Percentiles rank a stretch among this genome's conserved stretches.
Conservation (phyloP, 2,888 invertebrate species). For the Adelphocoris suturalis region DNA sequence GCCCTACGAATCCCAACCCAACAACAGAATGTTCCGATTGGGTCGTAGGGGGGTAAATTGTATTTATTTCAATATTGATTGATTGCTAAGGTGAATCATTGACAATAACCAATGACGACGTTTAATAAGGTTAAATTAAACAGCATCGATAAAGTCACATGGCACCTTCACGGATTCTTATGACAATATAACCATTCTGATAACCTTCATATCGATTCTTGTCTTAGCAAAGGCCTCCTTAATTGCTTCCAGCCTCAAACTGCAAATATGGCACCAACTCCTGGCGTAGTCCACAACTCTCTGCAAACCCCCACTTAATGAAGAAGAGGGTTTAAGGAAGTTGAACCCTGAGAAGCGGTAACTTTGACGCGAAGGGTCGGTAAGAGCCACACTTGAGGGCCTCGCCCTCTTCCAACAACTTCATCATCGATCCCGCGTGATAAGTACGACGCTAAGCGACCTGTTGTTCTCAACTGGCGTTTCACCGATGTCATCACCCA, state of each 20-base stretch:
- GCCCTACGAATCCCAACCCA: too few species aligned
- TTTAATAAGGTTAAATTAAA: too few species aligned
- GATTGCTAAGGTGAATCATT: too few species aligned
- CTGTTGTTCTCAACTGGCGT: not conserved
- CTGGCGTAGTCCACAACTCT: not conserved
- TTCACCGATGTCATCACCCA: not conserved
- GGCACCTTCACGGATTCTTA: not conserved
- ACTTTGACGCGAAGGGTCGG: not conserved
- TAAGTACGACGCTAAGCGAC: not conserved
- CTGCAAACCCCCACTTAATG: constrained; percentile 6
- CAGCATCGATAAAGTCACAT: too few species aligned
- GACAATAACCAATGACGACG: too few species aligned
- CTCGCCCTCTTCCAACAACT: not conserved
- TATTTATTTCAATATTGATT: too few species aligned
- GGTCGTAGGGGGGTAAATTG: too few species aligned
- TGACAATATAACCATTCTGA: constrained; percentile 43
- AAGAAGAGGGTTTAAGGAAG: not conserved
- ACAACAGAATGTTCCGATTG: too few species aligned
- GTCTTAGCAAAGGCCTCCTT: not conserved
- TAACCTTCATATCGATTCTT: constrained; percentile 17
- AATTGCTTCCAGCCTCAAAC: not conserved
- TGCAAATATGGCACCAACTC: not conserved
- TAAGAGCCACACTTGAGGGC: not conserved
- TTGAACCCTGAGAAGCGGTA: not conserved
- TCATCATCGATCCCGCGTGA: not conserved